phyloP scores from a whole-genome alignment of 2,113 vertebrate genomes.

The Xenopus laevis region DNA sequence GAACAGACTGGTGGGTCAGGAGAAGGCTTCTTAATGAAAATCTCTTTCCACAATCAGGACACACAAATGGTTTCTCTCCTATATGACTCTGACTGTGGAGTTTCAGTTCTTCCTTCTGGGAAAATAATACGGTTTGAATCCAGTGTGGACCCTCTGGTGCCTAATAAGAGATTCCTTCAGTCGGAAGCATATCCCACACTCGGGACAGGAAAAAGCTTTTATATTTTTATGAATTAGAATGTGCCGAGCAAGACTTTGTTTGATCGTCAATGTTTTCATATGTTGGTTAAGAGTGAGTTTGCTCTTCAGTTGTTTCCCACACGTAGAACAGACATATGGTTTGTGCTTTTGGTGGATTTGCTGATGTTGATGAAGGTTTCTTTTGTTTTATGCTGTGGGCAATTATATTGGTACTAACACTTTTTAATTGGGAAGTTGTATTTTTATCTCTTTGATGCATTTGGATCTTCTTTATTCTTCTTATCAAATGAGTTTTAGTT shows the following conservation, averaged over 20 bases:
- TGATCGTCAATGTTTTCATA: neutral
- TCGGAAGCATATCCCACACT: neutral
- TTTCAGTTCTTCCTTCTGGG: constrained; percentile 50
- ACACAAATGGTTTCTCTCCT: constrained; percentile 52
- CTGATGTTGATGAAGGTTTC: too few species aligned
- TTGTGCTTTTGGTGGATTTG: neutral
- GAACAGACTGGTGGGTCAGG: neutral
- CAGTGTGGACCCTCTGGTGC: neutral
- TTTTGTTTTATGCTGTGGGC: neutral
- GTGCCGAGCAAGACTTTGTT: neutral
- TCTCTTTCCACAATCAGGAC: constrained; percentile 45
- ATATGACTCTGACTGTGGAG: constrained; percentile 52
- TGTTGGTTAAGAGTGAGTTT: too few species aligned
- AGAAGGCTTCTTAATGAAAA: too few species aligned
- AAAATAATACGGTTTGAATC: constrained; percentile 20
- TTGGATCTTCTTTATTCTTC: too few species aligned
- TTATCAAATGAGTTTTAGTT: too few species aligned
- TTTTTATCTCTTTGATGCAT: too few species aligned
- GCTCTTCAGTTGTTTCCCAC: too few species aligned
- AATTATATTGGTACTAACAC: too few species aligned
- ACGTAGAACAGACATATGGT: neutral
- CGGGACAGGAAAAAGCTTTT: neutral
- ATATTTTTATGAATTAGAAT: neutral
- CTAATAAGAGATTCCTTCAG: neutral
- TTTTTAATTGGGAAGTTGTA: too few species aligned